Evolutionary conservation across 2,113 vertebrate genomes (phyloP), one percentile per base, ranked within the genome.

Genomic region (Arvicanthis niloticus): DNA sequence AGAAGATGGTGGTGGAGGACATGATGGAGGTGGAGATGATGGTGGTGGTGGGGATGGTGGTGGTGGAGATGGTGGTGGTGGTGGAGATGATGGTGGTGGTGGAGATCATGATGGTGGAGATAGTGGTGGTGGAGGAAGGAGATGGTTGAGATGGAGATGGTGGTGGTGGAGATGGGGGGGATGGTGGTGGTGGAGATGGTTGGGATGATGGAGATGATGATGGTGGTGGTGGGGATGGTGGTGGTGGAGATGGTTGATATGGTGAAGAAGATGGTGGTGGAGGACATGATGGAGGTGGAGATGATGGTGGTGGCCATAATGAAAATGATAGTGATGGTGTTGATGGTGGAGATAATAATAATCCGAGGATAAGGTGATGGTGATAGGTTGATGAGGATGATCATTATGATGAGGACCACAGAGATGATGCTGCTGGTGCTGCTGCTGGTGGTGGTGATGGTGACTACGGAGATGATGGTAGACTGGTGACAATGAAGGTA

Each of bases 161-260:
- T 24, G 58, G 22, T 26, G 21, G 0, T 51, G 60, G 8, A 62
- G 22, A 62, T 62, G 24, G 1, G 21, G 31, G 2, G 8, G 40
- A 2, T 5, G 10, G 2, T 31, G 11, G 26, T 9, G 21, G 0
- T 7, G 58, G 12, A 24, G 45, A 4, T n/a, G 34, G 0, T 37
- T 31, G 1, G 37, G 48, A 0, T 21, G 8, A 1, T 26, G 29
- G 2, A 53, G 48, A 0, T 22, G 9, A 2, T 1, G 40, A 3
- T 42, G 75, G 1, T 7, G 6, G 34, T n/a, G 48, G 48, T 51
- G 5, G 48, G 45, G 45, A 45, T 45, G 75, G 1, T 7, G 31
- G 1, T 37, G 31, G 0, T 22, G 9, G 4, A 2, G 40, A 1
- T 42, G 75, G 2, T 8, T 3, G 37, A 51, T 8, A 11, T n/a